A percentile compares a stretch with the other conserved stretches of the same genome.
Evolutionary conservation across 2,113 vertebrate genomes (phyloP).

Genomic region (Corythoichthys haematopterus): DNA sequence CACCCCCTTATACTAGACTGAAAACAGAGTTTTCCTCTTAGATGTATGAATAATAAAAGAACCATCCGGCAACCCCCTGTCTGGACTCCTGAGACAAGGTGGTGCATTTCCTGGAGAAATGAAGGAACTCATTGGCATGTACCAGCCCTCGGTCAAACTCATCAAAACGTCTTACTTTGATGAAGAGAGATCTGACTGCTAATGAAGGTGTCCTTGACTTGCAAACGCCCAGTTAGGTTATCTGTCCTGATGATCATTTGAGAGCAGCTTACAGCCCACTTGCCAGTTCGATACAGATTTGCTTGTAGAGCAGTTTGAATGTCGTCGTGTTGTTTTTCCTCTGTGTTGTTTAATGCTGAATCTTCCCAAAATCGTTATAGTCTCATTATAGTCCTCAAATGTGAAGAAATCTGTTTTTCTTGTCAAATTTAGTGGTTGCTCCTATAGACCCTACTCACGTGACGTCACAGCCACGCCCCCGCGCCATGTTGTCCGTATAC

Average conservation of each 20-base stretch:
- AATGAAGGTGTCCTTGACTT: slow-evolving; percentile 58
- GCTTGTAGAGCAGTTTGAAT: slow-evolving; percentile 42
- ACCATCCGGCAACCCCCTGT: slow-evolving; percentile 32
- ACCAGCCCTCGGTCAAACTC: slow-evolving; percentile 61
- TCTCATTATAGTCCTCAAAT: too few relatives aligned
- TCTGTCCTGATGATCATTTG: slow-evolving; percentile 35
- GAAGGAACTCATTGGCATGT: slow-evolving; percentile 49
- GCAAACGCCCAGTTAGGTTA: slow-evolving; percentile 30
- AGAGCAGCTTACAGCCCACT: slow-evolving; percentile 10
- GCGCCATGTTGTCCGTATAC: too few relatives aligned
- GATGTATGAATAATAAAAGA: slow-evolving; percentile 62
- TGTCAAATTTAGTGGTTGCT: too few relatives aligned
- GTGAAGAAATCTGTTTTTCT: too few relatives aligned
- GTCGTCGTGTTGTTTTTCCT: background rate
- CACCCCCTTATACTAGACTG: slow-evolving; percentile 24
- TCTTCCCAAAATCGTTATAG: slow-evolving; percentile 64
- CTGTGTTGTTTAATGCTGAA: slow-evolving; percentile 52
- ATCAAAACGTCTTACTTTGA: slow-evolving; percentile 52
- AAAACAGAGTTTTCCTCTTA: slow-evolving; percentile 63
- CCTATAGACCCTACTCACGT: too few relatives aligned
- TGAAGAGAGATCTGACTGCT: slow-evolving; percentile 50
- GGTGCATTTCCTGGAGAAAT: slow-evolving; percentile 44
- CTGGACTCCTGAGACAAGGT: slow-evolving; percentile 29
- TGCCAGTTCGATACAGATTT: slow-evolving; percentile 58
- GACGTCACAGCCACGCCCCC: too few relatives aligned